Evolutionary conservation across 2,113 vertebrate species (phyloP), one percentile per base, ranked within the genome.

Genomic region (Equus przewalskii): DNA sequence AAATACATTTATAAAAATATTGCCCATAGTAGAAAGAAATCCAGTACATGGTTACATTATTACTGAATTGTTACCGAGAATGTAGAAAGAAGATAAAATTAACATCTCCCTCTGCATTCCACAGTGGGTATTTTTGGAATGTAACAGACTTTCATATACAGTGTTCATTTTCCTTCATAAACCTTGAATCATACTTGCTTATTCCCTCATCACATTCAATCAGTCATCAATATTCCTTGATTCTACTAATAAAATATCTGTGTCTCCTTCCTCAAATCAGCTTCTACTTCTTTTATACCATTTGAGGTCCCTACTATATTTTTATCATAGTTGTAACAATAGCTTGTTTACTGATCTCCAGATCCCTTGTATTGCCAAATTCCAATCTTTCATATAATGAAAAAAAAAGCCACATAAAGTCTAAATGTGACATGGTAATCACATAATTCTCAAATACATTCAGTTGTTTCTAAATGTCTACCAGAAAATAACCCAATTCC

Each of bases 121-220:
- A 89, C 72, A 65, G 3, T 24, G 18, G 11, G n/a, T 95, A 86
- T 90, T 81, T 93, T 86, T 51, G 58, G 24, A 79, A 62, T 11
- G 0, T 58, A 75, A 67, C 60, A 13, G 11, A 86, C 33, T 75
- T 70, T 70, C 58, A 67, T 85, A 33, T 60, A 85, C 28, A 93
- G 26, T 85, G 49, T 73, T 78, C 41, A 90, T 85, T 85, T 92
- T 94, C 36, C 60, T 94, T 96, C 33, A 70, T 84, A 93, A 84
- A 76, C 33, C 19, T 69, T 60, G 22, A 92, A 67, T 88, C 56
- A n/a, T 54, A 69, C 10, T 89, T 84, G 44, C 75, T 94, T 92
- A 91, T n/a, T 88, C 12, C 26, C 6, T 82, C 5, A 54, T 92
- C 58, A 75, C 22, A 81, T 87, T 88, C 85, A 78, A 28, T 76